Evolutionary conservation across 2,113 vertebrate genomes (phyloP), one percentile per base, ranked within the genome.

Genomic region (Ardeotis arabs): DNA sequence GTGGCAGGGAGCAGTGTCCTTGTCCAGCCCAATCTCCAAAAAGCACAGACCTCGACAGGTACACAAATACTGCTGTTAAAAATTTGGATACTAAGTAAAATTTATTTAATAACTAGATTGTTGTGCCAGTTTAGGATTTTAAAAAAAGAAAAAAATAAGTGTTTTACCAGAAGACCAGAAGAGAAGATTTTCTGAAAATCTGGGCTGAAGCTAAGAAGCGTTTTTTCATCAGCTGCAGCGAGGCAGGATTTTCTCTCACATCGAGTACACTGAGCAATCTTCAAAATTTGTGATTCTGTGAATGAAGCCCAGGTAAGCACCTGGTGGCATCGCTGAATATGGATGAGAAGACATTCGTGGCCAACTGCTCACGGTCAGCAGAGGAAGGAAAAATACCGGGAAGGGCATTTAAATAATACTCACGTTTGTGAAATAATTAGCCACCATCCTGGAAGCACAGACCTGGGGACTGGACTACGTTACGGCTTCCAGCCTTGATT

Each of bases 1-100:
- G 3, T 1, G 9, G 19, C 44, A 39, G 28, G 0, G 9, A 62
- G 52, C 0, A 19, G 28, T 0, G 21, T 17, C 49, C 64, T 47
- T 33, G 13, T 2, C 1, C 2, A 45, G 31, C 2, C 37, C 9
- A 1, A 27, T 29, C 12, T 6, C 10, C 39, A 21, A 45, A 45
- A 53, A 59, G 3, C 47, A 70, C 28, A 41, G 12, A 7, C 22
- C 28, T 67, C 55, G 18, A 3, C 1, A 37, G 20, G 9, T 23
- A 44, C 12, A 16, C 4, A 52, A 56, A 39, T 2, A 50, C 0
- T 41, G 53, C 62, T 22, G 67, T 4, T 9, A 37, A 58, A 67
- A 24, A 52, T 10, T 0, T 17, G 13, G 19, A 24, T 53, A 6
- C 5, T 23, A 12, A 56, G 35, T 14, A 47, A 66, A 80, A 66